phyloP scores from a whole-genome alignment of 2,888 invertebrate genomes.

The Azorinus chamasolen region DNA sequence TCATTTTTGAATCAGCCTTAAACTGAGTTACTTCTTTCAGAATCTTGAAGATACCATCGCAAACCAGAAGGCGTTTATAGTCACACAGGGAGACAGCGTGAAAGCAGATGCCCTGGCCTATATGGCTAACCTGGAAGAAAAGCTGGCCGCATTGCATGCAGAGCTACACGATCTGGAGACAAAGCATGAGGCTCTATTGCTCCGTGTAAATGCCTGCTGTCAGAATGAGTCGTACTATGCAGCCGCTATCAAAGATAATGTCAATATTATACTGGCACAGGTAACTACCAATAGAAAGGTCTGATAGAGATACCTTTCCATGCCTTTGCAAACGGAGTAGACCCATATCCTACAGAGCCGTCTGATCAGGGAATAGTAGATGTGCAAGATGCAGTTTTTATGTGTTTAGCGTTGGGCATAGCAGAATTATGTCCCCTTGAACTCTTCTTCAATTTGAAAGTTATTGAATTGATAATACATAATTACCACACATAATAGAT shows the following conservation, averaged over 20 bases:
- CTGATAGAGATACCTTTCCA: no score
- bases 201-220: conserved; percentile 75
- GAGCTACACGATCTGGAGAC: conserved; percentile 65
- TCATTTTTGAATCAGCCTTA: no score
- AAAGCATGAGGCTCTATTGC: conserved; percentile 65
- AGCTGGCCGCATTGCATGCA: conserved; percentile 65
- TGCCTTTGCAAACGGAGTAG: no score
- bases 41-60: conserved; percentile 34
- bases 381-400: no score
- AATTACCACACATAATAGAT: no score
- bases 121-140: conserved; percentile 61
- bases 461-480: no score
- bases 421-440: neutral
- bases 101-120: conserved; percentile 5
- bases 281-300: conserved; percentile 63
- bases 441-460: no score
- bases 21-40: no score
- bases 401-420: no score
- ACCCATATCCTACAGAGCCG: no score
- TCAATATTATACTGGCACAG: conserved; percentile 69
- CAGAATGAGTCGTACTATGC: conserved; percentile 70
- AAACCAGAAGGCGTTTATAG: conserved; percentile 19
- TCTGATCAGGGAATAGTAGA: no score
- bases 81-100: conserved; percentile 8
- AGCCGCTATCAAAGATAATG: conserved; percentile 64